Base-by-base conservation (phyloP, 23 tunicate genomes). In the Ascidia mentula region DNA sequence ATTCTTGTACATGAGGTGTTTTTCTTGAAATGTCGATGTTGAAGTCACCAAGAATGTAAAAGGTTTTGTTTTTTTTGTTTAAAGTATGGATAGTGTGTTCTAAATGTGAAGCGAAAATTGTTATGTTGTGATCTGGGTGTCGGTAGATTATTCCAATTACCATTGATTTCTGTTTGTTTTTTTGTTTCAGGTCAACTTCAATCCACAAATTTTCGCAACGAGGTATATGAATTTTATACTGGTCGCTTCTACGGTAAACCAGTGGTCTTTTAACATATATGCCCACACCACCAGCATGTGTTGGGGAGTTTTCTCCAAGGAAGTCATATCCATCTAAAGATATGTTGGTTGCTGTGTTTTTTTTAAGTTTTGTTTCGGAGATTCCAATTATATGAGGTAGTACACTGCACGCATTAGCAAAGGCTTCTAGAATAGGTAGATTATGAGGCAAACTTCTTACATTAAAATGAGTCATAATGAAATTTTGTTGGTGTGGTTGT, bases 271-370 rank as follows among this genome's bases (percentile, higher is more conserved):
- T 45, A 18, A 45, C 18, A 45, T 45, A 45, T 17, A 45, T 17
- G 17, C 60, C 60, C 18, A 45, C 60, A 45, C 60, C 60, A 17
- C 60, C 60, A 45, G 60, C 60, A 45, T 45, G 60, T 45, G 60
- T 45, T 45, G 18, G 18, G 18, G 60, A 45, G 60, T 45, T 18
- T 17, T 45, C 18, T 17, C 18, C 18, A 45, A 45, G 17, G 18
- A 45, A 45, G 18, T 45, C 18, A 45, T 45, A 45, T 45, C 18
- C 18, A 18, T 45, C 60, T 45, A 45, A 17, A 17, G 17, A 17
- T 17, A 17, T 17, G 60, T 45, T 45, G 18, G 17, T 45, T 45
- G 18, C 17, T 17, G 60, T 17, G 17, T 17, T 17, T 45, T 45
- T 45, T 17, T 18, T 45, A 17, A 45, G 17, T 18, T 45, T 45